Base-by-base conservation (phyloP, 2,113 vertebrate genomes). In the Holacanthus passer region DNA sequence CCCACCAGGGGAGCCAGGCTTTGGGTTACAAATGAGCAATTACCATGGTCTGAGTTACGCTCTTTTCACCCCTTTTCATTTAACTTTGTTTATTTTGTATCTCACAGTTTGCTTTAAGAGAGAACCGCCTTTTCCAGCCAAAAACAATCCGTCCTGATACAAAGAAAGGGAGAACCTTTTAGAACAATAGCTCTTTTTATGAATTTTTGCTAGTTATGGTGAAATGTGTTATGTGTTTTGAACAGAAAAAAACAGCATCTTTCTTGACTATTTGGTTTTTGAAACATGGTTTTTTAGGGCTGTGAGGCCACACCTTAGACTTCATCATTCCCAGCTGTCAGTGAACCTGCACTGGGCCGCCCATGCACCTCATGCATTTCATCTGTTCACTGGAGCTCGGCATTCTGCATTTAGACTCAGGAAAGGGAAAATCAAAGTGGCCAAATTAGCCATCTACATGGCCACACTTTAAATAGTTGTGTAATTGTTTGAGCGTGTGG, bases 11-110 rank as follows among this genome's bases (percentile, higher is more conserved):
- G 81, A 90, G 80, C 58, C 48, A 52, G 79, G 73, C 84, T 88
- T 91, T 88, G 39, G 81, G 80, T 92, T 91, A 86, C 87, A 91
- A 92, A 90, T 92, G 79, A 93, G 52, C 87, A 88, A 88, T 91
- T 87, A 89, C 81, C 45, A 81, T 66, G 78, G 76, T 73, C 88
- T 72, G 84, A 84, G 82, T 93, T 89, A 62, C 52, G 6, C 74
- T 82, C 85, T 82, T 72, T 88, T 90, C 83, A 63, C 64, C 79
- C 48, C 35, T 52, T 87, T 87, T 79, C 37, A 83, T 92, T 85
- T 82, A 85, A 91, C 85, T 91, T 84, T 91, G 87, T 91, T 92
- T 89, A 88, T 91, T 82, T 93, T 91, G 76, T 84, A 86, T 91
- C 78, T 89, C 76, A 72, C 73, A 73, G 71, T 80, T 89, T 82